A percentile compares a stretch with the other conserved stretches of the same genome.
Evolutionary conservation across 2,888 invertebrate genomes (phyloP).

Genomic region (Metallyticus violacea): DNA sequence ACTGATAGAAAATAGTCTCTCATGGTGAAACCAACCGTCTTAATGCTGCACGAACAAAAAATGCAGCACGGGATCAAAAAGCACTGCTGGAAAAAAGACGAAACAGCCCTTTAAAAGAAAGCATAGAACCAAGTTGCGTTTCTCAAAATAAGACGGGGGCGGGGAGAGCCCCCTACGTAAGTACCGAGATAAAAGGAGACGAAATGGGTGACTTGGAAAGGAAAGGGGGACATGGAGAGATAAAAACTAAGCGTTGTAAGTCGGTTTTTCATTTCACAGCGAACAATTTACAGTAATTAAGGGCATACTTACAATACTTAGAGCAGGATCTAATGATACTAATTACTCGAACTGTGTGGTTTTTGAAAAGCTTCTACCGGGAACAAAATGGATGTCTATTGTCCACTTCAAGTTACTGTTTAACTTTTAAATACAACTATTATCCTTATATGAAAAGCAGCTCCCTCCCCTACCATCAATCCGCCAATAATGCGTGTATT

Average conservation of each 20-base stretch:
- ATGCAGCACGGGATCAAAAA: background rate
- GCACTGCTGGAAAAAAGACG: background rate
- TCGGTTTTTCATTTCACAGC: background rate
- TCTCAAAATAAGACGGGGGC: conserved; percentile 5
- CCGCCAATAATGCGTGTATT: background rate
- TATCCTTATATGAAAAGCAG: conserved; percentile 9
- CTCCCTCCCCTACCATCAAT: background rate
- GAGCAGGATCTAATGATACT: background rate
- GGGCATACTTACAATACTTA: background rate
- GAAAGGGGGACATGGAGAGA: too few species aligned
- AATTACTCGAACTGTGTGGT: background rate
- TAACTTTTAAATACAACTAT: conserved; percentile 19
- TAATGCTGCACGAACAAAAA: background rate
- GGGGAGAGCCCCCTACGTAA: background rate
- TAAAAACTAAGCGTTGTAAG: too few species aligned
- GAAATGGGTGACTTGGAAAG: too few species aligned
- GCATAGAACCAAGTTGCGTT: conserved; percentile 20
- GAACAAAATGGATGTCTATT: background rate
- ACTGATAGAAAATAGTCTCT: background rate
- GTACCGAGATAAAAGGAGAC: background rate
- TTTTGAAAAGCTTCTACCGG: background rate
- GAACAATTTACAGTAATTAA: conserved; percentile 16
- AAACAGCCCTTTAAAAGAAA: conserved; percentile 7
- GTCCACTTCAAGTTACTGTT: conserved; percentile 11
- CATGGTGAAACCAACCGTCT: background rate